A percentile compares a stretch with the other conserved stretches of the same genome.
Conservation (phyloP, 2,888 invertebrate genomes). For the Caprella mutica region DNA sequence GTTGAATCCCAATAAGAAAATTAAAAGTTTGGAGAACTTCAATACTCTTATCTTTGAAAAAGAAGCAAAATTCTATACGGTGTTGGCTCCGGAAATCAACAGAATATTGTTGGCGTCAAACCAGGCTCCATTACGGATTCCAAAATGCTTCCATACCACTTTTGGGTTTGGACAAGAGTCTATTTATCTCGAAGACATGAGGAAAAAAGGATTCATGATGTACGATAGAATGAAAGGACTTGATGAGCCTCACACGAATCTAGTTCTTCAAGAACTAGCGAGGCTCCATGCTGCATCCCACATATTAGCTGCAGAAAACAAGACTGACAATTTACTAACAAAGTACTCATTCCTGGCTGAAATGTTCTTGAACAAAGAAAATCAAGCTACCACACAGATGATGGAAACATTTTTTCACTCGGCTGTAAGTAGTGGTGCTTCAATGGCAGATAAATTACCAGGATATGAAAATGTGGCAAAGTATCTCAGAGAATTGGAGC, state of each 20-base stretch:
- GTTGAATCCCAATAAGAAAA: conserved; percentile 6
- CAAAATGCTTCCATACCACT: neutral
- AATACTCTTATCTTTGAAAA: conserved; percentile 1
- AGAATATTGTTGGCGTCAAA: neutral
- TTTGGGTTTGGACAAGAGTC: neutral
- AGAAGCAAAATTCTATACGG: conserved; percentile 13
- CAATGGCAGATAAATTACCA: conserved; percentile 3
- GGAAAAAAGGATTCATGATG: conserved; percentile 20
- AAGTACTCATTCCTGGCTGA: neutral
- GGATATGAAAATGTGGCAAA: conserved; percentile 12
- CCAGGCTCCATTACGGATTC: neutral
- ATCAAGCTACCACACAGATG: neutral
- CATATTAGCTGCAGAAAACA: neutral
- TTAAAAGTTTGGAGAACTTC: neutral
- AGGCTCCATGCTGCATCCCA: conserved; percentile 20
- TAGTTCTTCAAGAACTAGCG: conserved; percentile 22
- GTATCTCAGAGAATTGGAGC: conserved; percentile 1
- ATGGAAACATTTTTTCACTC: neutral
- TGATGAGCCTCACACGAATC: conserved; percentile 14
- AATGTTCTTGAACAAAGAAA: neutral
- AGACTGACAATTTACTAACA: neutral
- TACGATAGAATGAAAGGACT: conserved; percentile 17
- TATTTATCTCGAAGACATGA: conserved; percentile 14
- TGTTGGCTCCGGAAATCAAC: conserved; percentile 13
- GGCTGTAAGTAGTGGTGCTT: neutral